Evolutionary conservation across 1,140 invertebrate genomes (phyloP), one percentile per base, ranked within the genome.

Genomic region (Drosophila varians): DNA sequence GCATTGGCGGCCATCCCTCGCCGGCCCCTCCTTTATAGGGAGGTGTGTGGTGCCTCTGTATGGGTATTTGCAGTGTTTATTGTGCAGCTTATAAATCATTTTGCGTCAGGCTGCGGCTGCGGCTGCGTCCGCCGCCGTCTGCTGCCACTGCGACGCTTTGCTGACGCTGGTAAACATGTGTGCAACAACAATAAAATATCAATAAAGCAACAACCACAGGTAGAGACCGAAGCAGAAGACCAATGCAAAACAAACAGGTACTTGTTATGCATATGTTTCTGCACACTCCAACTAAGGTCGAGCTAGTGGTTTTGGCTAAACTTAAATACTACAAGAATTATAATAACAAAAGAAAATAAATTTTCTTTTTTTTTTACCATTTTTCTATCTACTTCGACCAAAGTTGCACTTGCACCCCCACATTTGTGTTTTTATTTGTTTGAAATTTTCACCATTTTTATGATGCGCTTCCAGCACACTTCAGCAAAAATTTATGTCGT

Each of bases 101-200:
- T 83, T 83, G 74, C 78, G 79, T 83, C 78, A 77, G 70, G 61
- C 77, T 66, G 48, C 51, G 55, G 52, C 31, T 51, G 65, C 77
- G 70, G 61, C 77, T 66, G 48, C 51, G 55, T 58, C 31, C 54
- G 65, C 77, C 80, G 62, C 73, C 57, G 77, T 82, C 78, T 82
- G 77, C 38, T 76, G 73, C 57, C 57, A 52, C 49, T 82, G 77
- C 68, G 77, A 64, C 73, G 77, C 77, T 77, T 82, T 82, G 78
- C 78, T 83, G 78, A 83, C 78, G 78, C 78, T 83, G 78, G 78
- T 62, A 83, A 83, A 83, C 79, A 76, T 56, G 61, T 78, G 61
- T 65, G 66, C 34, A 52, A 51, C 58, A 56, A 45, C 48, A 43
- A 42, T 53, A 38, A 18, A 51, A 38, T 38, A 38, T 38, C 36